These are phyloP conservation scores for Glossosoma conforme DNA, from an alignment of 1,140 invertebrate species.

Conservation along the genomic window DNA sequence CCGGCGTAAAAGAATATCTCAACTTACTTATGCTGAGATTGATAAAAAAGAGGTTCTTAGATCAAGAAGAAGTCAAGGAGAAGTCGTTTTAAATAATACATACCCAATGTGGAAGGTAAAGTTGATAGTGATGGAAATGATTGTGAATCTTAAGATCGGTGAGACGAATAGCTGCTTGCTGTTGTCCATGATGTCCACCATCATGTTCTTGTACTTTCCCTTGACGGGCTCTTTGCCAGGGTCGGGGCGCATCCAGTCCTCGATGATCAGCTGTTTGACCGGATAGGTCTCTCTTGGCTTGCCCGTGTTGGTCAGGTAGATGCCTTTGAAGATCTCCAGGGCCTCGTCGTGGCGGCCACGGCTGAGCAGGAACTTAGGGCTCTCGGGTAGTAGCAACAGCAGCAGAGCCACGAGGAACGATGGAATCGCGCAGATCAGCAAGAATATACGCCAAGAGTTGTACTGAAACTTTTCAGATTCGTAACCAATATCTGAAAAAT, in stretches of 20 bases:
- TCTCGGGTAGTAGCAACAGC: conserved; percentile 84
- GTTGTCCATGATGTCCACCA: conserved; percentile 70
- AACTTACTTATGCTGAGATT: no score
- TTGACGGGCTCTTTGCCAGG: conserved; percentile 53
- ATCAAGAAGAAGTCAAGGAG: no score
- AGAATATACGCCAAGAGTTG: conserved; percentile 89
- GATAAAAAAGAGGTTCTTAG: no score
- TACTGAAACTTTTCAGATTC: conserved; percentile 63
- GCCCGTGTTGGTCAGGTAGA: conserved; percentile 76
- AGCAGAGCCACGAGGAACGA: conserved; percentile 78
- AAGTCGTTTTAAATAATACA: no score
- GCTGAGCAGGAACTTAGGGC: conserved; percentile 81
- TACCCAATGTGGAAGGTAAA: conserved; percentile 84
- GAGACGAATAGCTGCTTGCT: conserved; percentile 73
- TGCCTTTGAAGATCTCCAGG: conserved; percentile 69
- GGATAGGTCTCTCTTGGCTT: conserved; percentile 67
- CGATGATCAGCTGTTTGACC: conserved; percentile 69
- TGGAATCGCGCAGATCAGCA: conserved; percentile 79
- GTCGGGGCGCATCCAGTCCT: conserved; percentile 49
- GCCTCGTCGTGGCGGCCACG: conserved; percentile 73
- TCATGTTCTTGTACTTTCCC: conserved; percentile 63
- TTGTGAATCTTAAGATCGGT: conserved; percentile 74
- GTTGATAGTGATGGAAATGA: conserved; percentile 80
- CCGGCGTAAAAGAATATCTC: no score
- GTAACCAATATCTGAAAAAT: conserved; percentile 60